phyloP scores from a whole-genome alignment of 1,140 invertebrate species.

The Drosophila orena region DNA sequence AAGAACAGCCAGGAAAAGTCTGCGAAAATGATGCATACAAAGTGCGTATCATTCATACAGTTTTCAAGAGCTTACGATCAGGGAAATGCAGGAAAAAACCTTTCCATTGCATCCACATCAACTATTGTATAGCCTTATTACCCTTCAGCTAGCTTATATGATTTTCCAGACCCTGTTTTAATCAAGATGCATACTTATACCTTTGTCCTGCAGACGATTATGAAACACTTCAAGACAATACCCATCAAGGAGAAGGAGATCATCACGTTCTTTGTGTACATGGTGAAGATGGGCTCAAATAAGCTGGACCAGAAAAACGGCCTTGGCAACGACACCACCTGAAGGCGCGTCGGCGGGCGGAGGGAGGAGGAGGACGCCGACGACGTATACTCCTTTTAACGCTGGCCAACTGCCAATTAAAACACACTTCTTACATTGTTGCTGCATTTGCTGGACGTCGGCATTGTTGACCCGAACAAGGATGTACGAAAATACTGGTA shows the following conservation, averaged over 20 bases:
- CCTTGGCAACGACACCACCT: slow-evolving; percentile 80
- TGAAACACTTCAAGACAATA: slow-evolving; percentile 97
- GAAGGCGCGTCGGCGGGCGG: slow-evolving; percentile 47
- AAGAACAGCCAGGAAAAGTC: too few relatives aligned
- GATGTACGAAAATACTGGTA: slow-evolving; percentile 13
- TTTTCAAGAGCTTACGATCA: too few relatives aligned
- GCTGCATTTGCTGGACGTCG: slow-evolving; percentile 46
- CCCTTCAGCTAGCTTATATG: neutral
- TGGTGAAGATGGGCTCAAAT: slow-evolving; percentile 97
- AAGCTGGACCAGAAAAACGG: slow-evolving; percentile 96
- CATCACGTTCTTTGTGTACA: slow-evolving; percentile 98
- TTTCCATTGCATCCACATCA: too few relatives aligned
- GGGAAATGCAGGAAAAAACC: too few relatives aligned
- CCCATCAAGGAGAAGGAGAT: slow-evolving; percentile 97
- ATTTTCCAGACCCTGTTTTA: neutral
- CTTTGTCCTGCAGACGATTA: slow-evolving; percentile 89
- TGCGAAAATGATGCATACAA: too few relatives aligned
- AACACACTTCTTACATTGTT: slow-evolving; percentile 26
- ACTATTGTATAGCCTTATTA: neutral
- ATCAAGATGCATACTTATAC: neutral
- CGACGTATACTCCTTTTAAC: slow-evolving; percentile 27
- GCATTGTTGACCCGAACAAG: slow-evolving; percentile 18
- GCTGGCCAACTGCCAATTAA: slow-evolving; percentile 10
- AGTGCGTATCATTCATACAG: too few relatives aligned
- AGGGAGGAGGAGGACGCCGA: slow-evolving; percentile 30